A percentile compares a stretch with the other conserved stretches of the same genome.
Evolutionary conservation across 1,140 invertebrate species (phyloP).

Genomic region (Teleogryllus occipitalis): DNA sequence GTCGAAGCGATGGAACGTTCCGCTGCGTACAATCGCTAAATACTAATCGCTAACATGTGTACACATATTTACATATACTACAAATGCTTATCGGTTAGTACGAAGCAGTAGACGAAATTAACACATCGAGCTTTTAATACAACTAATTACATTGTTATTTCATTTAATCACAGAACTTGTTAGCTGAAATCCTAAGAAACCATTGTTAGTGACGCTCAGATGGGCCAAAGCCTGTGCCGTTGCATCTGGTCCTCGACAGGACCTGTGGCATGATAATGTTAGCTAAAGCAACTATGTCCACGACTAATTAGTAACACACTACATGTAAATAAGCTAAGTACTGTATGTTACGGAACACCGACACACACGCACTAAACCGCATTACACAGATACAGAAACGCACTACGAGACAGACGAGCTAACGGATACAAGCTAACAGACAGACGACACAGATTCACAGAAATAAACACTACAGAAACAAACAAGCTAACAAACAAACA

Average conservation of each 20-base stretch:
- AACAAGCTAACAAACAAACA: slow-evolving; percentile 5
- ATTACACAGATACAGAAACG: neutral
- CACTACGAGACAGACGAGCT: neutral
- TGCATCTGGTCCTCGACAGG: neutral
- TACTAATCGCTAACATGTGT: neutral
- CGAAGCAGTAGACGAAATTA: neutral
- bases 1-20: neutral
- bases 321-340: neutral
- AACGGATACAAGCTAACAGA: neutral
- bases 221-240: neutral
- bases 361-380: neutral
- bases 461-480: neutral
- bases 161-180: neutral
- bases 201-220: neutral
- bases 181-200: neutral
- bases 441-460: slow-evolving; percentile 3
- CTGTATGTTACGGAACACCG: neutral
- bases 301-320: neutral
- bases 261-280: neutral
- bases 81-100: neutral
- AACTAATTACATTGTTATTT: neutral
- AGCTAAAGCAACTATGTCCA: neutral
- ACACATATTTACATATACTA: neutral
- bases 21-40: neutral
- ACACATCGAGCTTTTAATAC: neutral